Evolutionary conservation across 2,888 invertebrate species (phyloP).

Genomic region (Megamerina dolium): DNA sequence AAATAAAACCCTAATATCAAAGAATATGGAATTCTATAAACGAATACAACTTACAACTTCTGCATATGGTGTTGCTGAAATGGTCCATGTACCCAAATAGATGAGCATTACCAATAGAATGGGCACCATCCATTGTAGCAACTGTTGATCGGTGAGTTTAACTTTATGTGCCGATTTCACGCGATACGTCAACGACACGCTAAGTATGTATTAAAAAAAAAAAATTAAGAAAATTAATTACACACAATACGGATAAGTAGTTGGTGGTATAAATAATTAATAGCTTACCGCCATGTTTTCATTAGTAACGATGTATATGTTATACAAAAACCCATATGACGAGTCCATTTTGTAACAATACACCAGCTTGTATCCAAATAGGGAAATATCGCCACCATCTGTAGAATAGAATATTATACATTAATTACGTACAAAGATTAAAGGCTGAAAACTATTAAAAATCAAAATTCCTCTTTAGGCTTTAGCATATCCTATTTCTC

Average conservation of each 20-base stretch:
- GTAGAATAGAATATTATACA: constrained; percentile 14
- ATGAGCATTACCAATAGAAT: constrained; percentile 84
- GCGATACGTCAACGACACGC: constrained; percentile 85
- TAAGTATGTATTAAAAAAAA: constrained; percentile 34
- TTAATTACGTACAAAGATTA: too few species aligned
- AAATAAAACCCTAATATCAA: too few species aligned
- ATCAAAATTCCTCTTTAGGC: too few species aligned
- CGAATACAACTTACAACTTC: constrained; percentile 60
- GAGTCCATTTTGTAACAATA: constrained; percentile 86
- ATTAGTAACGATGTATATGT: constrained; percentile 88
- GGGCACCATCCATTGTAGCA: constrained; percentile 89
- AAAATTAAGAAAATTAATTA: background rate
- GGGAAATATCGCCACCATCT: constrained; percentile 92
- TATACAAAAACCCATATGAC: constrained; percentile 88
- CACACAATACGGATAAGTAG: background rate
- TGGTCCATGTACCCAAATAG: constrained; percentile 84
- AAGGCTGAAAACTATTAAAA: too few species aligned
- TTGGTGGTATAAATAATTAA: background rate
- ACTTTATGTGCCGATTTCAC: constrained; percentile 91
- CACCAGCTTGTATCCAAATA: constrained; percentile 79
- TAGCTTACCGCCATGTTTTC: constrained; percentile 85
- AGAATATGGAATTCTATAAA: too few species aligned
- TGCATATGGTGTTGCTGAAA: constrained; percentile 77
- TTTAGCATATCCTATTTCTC: too few species aligned
- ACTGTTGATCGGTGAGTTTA: constrained; percentile 85